A percentile compares a stretch with the other conserved stretches of the same genome.
phyloP scores from a whole-genome alignment of 2,888 invertebrate species.

The Drosophila atroscutellata region DNA sequence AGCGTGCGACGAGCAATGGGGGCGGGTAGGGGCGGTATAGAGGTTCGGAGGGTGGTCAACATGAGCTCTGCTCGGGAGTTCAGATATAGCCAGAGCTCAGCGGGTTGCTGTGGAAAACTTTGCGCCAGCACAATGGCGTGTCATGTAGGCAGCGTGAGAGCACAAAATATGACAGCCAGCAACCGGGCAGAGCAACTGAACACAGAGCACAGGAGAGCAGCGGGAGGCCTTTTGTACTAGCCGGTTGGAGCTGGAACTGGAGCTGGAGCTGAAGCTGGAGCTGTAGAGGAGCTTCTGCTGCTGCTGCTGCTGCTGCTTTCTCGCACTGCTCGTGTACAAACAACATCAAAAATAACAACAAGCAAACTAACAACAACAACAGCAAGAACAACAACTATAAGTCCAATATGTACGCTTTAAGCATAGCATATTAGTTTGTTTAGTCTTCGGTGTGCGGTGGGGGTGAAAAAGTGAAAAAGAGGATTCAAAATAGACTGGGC shows the following conservation, averaged over 20 bases:
- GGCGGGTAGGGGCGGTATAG: not conserved
- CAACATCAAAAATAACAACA: constrained; percentile 67
- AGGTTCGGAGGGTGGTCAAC: constrained; percentile 25
- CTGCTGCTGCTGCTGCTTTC: not conserved
- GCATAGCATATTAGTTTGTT: constrained; percentile 81
- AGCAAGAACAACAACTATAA: constrained; percentile 66
- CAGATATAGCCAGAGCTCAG: constrained; percentile 37
- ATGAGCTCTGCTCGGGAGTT: constrained; percentile 46
- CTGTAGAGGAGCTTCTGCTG: constrained; percentile 7
- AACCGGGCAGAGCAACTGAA: constrained; percentile 14
- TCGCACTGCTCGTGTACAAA: constrained; percentile 43
- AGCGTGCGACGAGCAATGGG: constrained; percentile 60
- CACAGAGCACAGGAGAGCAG: constrained; percentile 34
- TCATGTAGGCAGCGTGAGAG: constrained; percentile 65
- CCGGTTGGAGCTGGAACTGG: constrained; percentile 19
- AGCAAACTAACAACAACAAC: constrained; percentile 50
- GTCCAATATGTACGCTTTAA: constrained; percentile 82
- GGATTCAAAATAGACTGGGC: constrained; percentile 75
- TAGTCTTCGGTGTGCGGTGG: constrained; percentile 40
- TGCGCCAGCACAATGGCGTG: constrained; percentile 63
- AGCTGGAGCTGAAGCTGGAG: constrained; percentile 8
- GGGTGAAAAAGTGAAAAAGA: constrained; percentile 69
- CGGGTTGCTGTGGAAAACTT: constrained; percentile 49
- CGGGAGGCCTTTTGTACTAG: constrained; percentile 74
- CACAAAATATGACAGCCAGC: constrained; percentile 75